These are phyloP conservation scores for Orchesellides sinensis DNA, from an alignment of 2,888 invertebrate genomes.

Conservation along the genomic window DNA sequence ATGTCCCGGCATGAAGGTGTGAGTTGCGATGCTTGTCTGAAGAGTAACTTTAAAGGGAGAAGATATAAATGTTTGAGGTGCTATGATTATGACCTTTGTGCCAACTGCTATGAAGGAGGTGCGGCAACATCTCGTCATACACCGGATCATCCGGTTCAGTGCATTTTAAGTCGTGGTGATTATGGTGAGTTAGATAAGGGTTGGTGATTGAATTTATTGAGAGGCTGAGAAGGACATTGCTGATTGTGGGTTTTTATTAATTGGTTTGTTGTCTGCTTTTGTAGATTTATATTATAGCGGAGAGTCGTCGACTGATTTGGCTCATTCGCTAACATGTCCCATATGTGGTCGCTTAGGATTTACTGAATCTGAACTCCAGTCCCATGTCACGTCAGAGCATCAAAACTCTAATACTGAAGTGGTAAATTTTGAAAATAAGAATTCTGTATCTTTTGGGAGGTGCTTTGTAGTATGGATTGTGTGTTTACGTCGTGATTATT, in stretches of 20 bases:
- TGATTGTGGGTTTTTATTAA: neutral
- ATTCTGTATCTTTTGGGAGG: neutral
- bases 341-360: constrained; percentile 98
- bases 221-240: neutral
- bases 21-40: constrained; percentile 99
- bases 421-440: constrained; percentile 78
- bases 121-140: constrained; percentile 94
- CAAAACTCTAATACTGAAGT: constrained; percentile 94
- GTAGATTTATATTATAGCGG: constrained; percentile 96
- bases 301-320: constrained; percentile 92
- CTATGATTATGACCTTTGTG: constrained; percentile 99
- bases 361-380: constrained; percentile 93
- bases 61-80: constrained; percentile 99
- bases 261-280: constrained; percentile 33
- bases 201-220: neutral
- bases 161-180: constrained; percentile 97
- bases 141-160: constrained; percentile 99
- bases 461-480: neutral
- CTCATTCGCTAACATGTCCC: constrained; percentile 98
- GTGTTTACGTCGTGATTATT: neutral
- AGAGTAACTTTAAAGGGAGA: constrained; percentile 97
- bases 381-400: constrained; percentile 94
- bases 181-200: constrained; percentile 83
- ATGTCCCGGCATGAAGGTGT: constrained; percentile 99
- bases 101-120: constrained; percentile 95